Evolutionary conservation across 1,140 invertebrate species (phyloP).

Genomic region (Ganaspis sp.): DNA sequence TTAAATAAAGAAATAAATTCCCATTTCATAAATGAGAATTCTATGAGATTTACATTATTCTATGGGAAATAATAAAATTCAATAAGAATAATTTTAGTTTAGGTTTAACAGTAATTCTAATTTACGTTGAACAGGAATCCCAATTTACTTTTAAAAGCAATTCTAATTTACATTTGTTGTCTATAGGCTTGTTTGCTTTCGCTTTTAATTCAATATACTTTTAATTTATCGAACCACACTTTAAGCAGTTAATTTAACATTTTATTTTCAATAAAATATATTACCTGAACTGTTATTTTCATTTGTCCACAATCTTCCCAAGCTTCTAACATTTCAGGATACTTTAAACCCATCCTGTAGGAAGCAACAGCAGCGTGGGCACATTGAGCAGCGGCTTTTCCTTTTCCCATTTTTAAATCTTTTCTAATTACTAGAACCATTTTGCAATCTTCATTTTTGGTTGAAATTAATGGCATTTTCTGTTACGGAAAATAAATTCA

Average conservation of each 20-base stretch:
- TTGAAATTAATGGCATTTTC: conserved; percentile 1
- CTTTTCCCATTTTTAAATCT: conserved; percentile 96
- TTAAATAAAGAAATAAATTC: no score
- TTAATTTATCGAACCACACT: no score
- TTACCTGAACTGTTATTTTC: conserved; percentile 87
- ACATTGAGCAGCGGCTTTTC: conserved; percentile 95
- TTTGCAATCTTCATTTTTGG: conserved; percentile 80
- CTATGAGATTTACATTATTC: no score
- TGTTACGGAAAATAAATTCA: background rate
- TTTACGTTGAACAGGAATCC: no score
- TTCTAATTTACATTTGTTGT: no score
- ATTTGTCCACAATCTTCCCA: conserved; percentile 90
- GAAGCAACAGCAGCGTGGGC: conserved; percentile 91
- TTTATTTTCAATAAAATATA: conserved; percentile 44
- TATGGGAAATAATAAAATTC: no score
- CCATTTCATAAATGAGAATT: no score
- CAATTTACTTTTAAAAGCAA: no score
- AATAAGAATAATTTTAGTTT: no score
- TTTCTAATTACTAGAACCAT: conserved; percentile 91
- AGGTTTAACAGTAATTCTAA: no score
- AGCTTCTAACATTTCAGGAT: conserved; percentile 80
- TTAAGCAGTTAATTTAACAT: background rate
- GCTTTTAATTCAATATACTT: no score
- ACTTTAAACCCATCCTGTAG: conserved; percentile 81
- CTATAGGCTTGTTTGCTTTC: background rate